Conservation (phyloP, 2,113 vertebrate genomes). For the Corythornis madagascariensis region DNA sequence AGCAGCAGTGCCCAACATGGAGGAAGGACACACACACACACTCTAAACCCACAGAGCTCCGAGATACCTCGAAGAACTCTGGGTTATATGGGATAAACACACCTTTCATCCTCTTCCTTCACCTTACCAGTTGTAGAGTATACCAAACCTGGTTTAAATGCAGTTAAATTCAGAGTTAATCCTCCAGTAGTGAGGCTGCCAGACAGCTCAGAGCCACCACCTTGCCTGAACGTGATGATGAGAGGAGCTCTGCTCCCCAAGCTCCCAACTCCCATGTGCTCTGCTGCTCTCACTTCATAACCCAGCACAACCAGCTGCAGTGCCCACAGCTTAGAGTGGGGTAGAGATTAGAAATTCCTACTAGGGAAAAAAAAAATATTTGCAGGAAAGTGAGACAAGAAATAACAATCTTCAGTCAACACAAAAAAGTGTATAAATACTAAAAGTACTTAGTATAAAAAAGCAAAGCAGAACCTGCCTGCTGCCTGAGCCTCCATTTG, state of each 20-base stretch:
- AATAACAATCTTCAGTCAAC: not conserved
- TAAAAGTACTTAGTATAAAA: not conserved
- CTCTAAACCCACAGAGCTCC: not conserved
- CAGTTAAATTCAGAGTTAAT: not conserved
- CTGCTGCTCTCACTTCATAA: not conserved
- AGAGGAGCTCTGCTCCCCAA: not conserved
- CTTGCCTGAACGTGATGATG: not conserved
- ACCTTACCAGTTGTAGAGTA: not conserved
- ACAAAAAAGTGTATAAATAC: not conserved
- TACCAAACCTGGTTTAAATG: not conserved
- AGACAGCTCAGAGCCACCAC: not conserved
- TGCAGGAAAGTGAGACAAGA: not conserved
- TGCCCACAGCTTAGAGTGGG: not conserved
- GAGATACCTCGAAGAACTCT: rapidly evolving
- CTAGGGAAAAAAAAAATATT: not conserved
- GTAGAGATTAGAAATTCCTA: not conserved
- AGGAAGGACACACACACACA: not conserved
- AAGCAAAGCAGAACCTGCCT: not conserved
- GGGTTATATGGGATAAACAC: rapidly evolving
- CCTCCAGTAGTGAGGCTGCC: not conserved
- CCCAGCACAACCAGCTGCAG: not conserved
- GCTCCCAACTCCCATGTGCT: rapidly evolving
- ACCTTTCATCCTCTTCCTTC: not conserved
- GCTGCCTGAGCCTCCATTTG: not conserved
- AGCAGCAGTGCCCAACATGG: rapidly evolving